Conservation (phyloP, 2,797 vertebrate species). For the Anabas testudineus region DNA sequence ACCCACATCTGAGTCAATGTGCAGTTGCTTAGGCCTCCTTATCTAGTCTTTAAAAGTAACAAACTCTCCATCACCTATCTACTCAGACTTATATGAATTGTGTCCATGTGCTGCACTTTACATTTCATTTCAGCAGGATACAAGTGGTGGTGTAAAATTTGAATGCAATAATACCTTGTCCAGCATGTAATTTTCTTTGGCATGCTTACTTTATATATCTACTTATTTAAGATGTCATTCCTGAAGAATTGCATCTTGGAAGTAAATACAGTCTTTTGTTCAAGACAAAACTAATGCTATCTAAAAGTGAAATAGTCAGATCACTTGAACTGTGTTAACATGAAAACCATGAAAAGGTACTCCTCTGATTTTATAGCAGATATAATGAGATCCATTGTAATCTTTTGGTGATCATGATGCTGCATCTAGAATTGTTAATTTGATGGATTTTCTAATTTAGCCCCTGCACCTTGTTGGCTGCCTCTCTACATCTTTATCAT, state of each 20-base stretch:
- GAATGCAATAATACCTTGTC: conserved; percentile 30
- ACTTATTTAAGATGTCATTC: conserved; percentile 27
- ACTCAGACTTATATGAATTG: too few relatives aligned
- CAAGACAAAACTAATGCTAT: conserved; percentile 9
- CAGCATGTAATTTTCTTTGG: conserved; percentile 31
- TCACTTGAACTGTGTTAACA: conserved; percentile 1
- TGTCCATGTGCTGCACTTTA: conserved; percentile 12
- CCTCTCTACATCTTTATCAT: conserved; percentile 28
- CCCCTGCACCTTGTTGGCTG: conserved; percentile 35
- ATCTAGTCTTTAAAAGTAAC: too few relatives aligned
- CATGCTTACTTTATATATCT: conserved; percentile 22
- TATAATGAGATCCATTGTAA: conserved; percentile 1
- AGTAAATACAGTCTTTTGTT: conserved; percentile 6
- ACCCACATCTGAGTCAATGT: too few relatives aligned
- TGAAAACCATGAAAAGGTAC: neutral
- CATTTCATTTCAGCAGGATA: conserved; percentile 17
- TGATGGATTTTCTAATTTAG: conserved; percentile 67
- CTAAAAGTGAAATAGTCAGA: neutral
- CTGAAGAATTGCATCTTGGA: too few relatives aligned
- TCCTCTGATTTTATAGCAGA: neutral
- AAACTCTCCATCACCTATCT: too few relatives aligned
- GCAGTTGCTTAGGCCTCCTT: too few relatives aligned
- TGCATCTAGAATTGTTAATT: conserved; percentile 64
- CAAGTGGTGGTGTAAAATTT: conserved; percentile 8
- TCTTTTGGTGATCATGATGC: conserved; percentile 10